These are phyloP conservation scores for Isoperla grammatica DNA, from an alignment of 2,888 invertebrate species.

Conservation along the genomic window DNA sequence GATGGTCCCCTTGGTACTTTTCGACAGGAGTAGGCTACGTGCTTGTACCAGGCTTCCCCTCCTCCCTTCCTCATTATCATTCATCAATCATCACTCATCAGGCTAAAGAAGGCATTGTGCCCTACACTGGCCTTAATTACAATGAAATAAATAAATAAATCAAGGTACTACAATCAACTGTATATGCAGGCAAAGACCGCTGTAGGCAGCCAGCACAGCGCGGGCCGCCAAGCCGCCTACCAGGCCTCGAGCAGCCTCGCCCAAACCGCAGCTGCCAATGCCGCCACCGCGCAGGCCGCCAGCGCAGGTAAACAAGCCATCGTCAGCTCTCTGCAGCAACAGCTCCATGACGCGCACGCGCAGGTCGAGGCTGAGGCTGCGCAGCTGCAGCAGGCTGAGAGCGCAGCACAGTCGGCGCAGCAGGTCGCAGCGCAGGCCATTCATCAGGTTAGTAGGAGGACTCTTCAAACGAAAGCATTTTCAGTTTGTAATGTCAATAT, in stretches of 20 bases:
- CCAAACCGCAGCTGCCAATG: constrained; percentile 67
- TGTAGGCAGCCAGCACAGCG: constrained; percentile 6
- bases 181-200: constrained; percentile 8
- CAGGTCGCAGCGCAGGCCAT: constrained; percentile 64
- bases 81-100: too few relatives aligned
- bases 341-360: constrained; percentile 66
- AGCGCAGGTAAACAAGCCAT: constrained; percentile 45
- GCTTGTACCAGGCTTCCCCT: too few relatives aligned
- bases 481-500: too few relatives aligned
- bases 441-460: constrained; percentile 16
- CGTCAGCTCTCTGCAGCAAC: constrained; percentile 62
- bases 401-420: constrained; percentile 39
- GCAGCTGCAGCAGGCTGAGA: constrained; percentile 67
- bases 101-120: too few relatives aligned
- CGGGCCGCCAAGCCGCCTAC: neutral
- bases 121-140: too few relatives aligned
- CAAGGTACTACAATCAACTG: too few relatives aligned
- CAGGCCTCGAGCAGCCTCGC: neutral
- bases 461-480: too few relatives aligned
- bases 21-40: too few relatives aligned
- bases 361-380: constrained; percentile 63
- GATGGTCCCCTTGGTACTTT: too few relatives aligned
- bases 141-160: too few relatives aligned
- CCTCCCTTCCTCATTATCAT: too few relatives aligned
- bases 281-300: constrained; percentile 61